Conservation (phyloP, 2,888 invertebrate genomes). For the Yponomeuta plumbellus region DNA sequence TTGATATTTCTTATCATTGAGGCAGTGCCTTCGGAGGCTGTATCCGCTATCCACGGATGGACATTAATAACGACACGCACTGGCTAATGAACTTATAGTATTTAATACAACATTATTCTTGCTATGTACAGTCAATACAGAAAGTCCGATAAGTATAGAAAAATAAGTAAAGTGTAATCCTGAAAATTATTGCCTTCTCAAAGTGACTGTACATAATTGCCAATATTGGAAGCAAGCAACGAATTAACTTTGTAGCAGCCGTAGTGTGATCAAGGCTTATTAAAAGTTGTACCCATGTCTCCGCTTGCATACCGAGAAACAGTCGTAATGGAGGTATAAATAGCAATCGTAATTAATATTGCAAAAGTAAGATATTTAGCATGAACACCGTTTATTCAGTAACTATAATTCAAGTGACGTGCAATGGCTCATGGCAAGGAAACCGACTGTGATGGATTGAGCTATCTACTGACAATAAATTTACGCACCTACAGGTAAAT, state of each 20-base stretch:
- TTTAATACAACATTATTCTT: conserved; percentile 24
- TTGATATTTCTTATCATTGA: conserved; percentile 29
- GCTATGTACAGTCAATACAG: not conserved
- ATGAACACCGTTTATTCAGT: conserved; percentile 13
- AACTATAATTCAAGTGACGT: conserved; percentile 2
- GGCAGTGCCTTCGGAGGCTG: conserved; percentile 7
- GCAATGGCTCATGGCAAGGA: conserved; percentile 10
- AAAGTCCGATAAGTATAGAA: not conserved
- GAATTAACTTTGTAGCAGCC: not conserved
- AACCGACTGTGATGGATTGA: not conserved
- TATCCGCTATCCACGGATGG: conserved; percentile 24
- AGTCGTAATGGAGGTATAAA: not conserved
- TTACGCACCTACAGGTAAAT: conserved; percentile 6
- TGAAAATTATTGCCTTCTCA: not conserved
- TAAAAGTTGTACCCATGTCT: not conserved
- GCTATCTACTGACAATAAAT: conserved; percentile 4
- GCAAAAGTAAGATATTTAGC: conserved; percentile 13
- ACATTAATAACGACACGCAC: conserved; percentile 33
- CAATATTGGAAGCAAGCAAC: not conserved
- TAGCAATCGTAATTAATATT: conserved; percentile 10
- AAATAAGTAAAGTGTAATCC: not conserved
- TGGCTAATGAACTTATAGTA: conserved; percentile 39
- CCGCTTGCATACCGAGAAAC: not conserved
- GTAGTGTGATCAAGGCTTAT: not conserved
- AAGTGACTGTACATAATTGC: not conserved